Base-by-base conservation (phyloP, 92 coral and sea anemone species). In the Scolanthus callimorphus region DNA sequence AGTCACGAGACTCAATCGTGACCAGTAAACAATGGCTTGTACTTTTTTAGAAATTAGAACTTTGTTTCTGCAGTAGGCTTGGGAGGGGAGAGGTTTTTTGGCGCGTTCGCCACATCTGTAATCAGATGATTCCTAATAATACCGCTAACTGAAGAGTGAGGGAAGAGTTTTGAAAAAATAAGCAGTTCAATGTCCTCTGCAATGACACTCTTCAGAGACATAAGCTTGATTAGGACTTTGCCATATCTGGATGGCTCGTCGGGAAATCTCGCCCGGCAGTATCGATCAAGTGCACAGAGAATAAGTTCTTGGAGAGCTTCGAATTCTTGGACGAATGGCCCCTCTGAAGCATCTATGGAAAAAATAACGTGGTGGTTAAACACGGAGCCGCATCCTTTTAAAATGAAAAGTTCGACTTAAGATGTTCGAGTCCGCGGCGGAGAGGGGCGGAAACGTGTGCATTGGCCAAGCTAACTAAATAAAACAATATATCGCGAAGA, bases 41-140 rank as follows among this genome's bases (percentile, higher is more conserved):
- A n/a, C n/a, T n/a, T 44, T 55, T 4, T 60, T 60, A 11, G 28
- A 45, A 27, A 55, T 19, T 2, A 43, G 13, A 3, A 1, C 1
- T n/a, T n/a, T n/a, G n/a, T n/a, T n/a, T n/a, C 41, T 15, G 41
- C 8, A 34, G 41, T 6, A 6, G 41, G 6, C 19, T 31, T 39
- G 1, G 55, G 43, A 19, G 77, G 71, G 1, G 71, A 66, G 1
- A 56, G 44, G 3, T 50, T 4, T 24, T 39, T 39, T 19, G 23
- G 52, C 2, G 46, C 63, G 24, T 17, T 50, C 6, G 60, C 48
- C 2, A 64, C 41, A 12, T 70, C 84, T 23, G 53, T 69, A 17
- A 70, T 67, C 38, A 78, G 65, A 30, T 70, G 84, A 59, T 78
- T 78, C 57, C 84, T 70, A 17, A 78, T 78, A 44, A 78, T 60